A percentile compares a stretch with the other conserved stretches of the same genome.
Conservation (phyloP, 2,113 vertebrate genomes). For the Chloropsis hardwickii region DNA sequence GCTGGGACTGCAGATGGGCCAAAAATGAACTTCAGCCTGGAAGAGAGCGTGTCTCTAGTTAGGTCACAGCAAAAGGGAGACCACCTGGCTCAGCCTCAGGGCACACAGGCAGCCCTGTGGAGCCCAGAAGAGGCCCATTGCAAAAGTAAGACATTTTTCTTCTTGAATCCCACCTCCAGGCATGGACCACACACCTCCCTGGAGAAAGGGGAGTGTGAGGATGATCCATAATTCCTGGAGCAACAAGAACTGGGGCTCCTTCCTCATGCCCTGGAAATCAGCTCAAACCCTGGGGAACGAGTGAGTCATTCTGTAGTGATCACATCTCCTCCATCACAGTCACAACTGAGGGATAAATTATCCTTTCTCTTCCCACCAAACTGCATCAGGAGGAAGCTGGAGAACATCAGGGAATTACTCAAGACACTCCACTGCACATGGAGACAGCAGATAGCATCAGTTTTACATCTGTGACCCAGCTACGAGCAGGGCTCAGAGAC, state of each 20-base stretch:
- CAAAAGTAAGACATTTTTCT: background rate
- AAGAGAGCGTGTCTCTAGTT: background rate
- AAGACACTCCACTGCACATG: background rate
- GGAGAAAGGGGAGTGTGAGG: background rate
- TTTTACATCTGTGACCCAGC: background rate
- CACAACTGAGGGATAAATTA: background rate
- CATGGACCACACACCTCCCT: background rate
- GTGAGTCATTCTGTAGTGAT: background rate
- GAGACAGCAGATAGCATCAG: background rate
- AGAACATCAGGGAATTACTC: background rate
- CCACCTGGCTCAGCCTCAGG: background rate
- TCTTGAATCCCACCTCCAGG: background rate
- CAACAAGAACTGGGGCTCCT: background rate
- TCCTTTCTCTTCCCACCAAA: background rate
- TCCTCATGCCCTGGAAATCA: background rate
- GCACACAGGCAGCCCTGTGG: background rate
- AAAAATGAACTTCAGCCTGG: slow-evolving; percentile 89
- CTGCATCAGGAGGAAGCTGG: background rate
- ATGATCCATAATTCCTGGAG: background rate
- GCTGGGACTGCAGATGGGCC: slow-evolving; percentile 85
- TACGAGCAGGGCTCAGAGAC: background rate
- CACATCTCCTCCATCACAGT: background rate
- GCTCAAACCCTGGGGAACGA: background rate
- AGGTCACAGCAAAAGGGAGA: background rate
- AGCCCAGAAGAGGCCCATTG: background rate